Evolutionary conservation across 2,888 invertebrate species (phyloP).

Genomic region (Drosophila nr. perissopoda): DNA sequence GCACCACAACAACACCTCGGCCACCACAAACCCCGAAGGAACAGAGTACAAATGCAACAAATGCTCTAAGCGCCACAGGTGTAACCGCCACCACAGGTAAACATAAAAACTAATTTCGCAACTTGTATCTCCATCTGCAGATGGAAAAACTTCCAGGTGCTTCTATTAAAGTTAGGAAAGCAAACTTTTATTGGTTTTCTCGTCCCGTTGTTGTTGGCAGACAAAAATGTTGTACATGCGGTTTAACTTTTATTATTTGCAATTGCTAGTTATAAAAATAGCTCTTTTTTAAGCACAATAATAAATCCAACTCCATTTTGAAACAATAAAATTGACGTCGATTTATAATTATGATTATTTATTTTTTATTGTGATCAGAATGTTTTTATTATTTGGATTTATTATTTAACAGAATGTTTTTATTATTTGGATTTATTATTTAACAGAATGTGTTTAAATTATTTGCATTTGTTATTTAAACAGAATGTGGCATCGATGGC

Average conservation of each 20-base stretch:
- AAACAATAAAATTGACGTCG: not conserved
- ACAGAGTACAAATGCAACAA: slow-evolving; percentile 75
- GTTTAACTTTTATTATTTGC: not conserved
- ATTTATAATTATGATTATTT: not conserved
- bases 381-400: too few relatives aligned
- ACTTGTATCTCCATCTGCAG: not conserved
- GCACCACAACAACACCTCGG: slow-evolving; percentile 53
- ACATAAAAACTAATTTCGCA: not conserved
- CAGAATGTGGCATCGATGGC: slow-evolving; percentile 80
- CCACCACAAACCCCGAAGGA: slow-evolving; percentile 80
- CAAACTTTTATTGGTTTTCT: not conserved
- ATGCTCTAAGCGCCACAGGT: slow-evolving; percentile 33
- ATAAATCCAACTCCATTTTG: not conserved
- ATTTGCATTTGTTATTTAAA: not conserved
- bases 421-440: not conserved
- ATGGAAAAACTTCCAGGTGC: not conserved
- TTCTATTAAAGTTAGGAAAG: not conserved
- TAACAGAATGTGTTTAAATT: not conserved
- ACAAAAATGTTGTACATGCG: not conserved
- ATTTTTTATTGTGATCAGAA: not conserved
- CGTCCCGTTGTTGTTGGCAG: not conserved
- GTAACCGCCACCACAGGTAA: slow-evolving; percentile 83
- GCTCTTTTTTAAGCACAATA: not conserved
- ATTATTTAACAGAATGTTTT: not conserved
- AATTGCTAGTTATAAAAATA: not conserved